Base-by-base conservation (phyloP, 2,888 invertebrate species). In the Ichneumoninae sp. region DNA sequence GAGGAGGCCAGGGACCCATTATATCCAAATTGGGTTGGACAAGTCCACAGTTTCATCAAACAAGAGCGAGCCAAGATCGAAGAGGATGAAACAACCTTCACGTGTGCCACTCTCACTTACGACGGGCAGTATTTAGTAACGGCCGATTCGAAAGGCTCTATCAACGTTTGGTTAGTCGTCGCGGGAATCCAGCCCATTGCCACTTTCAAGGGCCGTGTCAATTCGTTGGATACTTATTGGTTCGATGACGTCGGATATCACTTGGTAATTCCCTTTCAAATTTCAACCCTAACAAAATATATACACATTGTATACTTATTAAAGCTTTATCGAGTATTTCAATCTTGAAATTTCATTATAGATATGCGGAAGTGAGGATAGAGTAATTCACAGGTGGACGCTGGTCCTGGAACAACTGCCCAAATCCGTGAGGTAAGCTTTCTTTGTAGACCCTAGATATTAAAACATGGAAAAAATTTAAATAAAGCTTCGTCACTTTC, bases 101-200 rank as follows among this genome's bases (percentile, higher is more conserved):
- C 71, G 13, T 82, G 82, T n/a, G 94, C 94, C 19, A 90, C 94
- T 2, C 88, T 94, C 36, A 94, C 94, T 3, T 90, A 93, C 54
- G 94, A 94, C 87, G 93, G 93, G 2, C 89, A 91, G 60, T 94
- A 94, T 87, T 89, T 95, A 71, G 92, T 94, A 57, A 90, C 93
- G 62, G 94, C 93, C 19, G 94, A 94, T 69, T 93, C 93, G 4
- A 91, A 92, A 80, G 92, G 93, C 66, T 92, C 90, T n/a, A 92
- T 95, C 40, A 92, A 91, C 62, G 93, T 94, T 78, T 94, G 93
- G 92, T 90, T 94, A 82, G 88, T 93, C 26, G 89, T 90, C 65
- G 88, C 87, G 76, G 84, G 88, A 57, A 86, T 87, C 57, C 88
- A 91, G 68, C 87, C 89, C 3, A 85, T 92, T 26, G 91, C 90